These are phyloP conservation scores for Acronicta leporina DNA, from an alignment of 2,888 invertebrate genomes.

Conservation along the genomic window DNA sequence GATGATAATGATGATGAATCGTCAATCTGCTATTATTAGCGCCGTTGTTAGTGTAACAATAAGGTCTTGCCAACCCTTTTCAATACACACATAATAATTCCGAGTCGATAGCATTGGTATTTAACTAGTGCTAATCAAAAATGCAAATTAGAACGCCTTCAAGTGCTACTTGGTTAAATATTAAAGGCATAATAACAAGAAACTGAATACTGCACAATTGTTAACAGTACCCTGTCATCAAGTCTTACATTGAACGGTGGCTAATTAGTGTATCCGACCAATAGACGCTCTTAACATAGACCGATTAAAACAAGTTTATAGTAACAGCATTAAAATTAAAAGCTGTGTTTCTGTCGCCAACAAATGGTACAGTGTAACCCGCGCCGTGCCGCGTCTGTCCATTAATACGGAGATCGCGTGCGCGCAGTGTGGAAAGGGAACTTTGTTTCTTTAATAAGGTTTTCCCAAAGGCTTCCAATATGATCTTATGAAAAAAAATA, in stretches of 20 bases:
- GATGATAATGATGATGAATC: too few relatives aligned
- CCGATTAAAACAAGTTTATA: conserved; percentile 43
- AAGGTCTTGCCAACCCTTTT: too few relatives aligned
- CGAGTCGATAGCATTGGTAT: neutral
- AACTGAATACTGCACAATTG: conserved; percentile 1
- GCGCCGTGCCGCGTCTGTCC: conserved; percentile 39
- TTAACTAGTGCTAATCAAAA: conserved; percentile 13
- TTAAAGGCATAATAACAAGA: conserved; percentile 6
- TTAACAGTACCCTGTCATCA: conserved; percentile 13
- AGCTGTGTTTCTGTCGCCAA: conserved; percentile 27
- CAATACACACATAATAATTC: too few relatives aligned
- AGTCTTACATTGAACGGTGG: conserved; percentile 2
- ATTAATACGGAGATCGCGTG: conserved; percentile 70
- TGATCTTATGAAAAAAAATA: conserved; percentile 23
- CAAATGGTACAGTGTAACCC: conserved; percentile 39
- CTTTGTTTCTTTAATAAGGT: conserved; percentile 55
- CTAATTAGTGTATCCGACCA: conserved; percentile 33
- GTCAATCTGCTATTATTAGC: neutral
- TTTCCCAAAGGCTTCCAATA: conserved; percentile 42
- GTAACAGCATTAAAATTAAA: conserved; percentile 42
- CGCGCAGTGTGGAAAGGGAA: conserved; percentile 60
- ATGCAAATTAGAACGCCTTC: conserved; percentile 10
- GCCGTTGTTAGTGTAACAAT: neutral
- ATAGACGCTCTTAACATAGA: conserved; percentile 19
- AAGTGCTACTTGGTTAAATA: conserved; percentile 1